Conservation (phyloP, 1,140 invertebrate species). For the Ooceraea biroi region DNA sequence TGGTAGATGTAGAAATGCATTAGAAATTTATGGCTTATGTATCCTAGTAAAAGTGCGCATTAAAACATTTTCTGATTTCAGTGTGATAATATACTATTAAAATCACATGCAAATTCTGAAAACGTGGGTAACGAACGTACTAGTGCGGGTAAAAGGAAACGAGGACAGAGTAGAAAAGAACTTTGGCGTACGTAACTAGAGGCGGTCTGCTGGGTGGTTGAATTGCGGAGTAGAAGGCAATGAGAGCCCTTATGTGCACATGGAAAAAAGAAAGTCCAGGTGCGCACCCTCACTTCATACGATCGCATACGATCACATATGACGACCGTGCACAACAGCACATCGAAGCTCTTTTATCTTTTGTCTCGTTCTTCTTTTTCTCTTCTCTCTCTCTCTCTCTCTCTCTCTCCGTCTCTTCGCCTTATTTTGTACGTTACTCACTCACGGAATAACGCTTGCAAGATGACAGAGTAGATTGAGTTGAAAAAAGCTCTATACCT, state of each 20-base stretch:
- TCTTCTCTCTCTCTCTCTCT: constrained; percentile 17
- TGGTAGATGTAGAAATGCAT: no score
- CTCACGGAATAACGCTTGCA: no score
- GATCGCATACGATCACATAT: constrained; percentile 61
- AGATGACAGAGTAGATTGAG: no score
- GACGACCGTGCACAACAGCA: background rate
- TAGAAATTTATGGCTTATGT: no score
- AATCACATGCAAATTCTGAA: constrained; percentile 33
- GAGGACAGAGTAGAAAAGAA: constrained; percentile 55
- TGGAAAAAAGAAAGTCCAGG: constrained; percentile 76
- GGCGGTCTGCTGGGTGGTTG: constrained; percentile 73
- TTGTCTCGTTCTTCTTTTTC: background rate
- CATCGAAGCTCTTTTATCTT: constrained; percentile 13
- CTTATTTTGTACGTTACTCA: no score
- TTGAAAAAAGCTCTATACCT: no score
- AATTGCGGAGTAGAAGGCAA: constrained; percentile 75
- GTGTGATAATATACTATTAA: no score
- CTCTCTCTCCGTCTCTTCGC: background rate
- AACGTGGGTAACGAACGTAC: constrained; percentile 21
- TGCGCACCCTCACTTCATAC: constrained; percentile 71
- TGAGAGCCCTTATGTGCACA: constrained; percentile 73
- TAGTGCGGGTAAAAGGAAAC: background rate
- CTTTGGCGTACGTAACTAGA: constrained; percentile 66
- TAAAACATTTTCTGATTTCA: background rate
- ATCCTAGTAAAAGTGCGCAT: no score